phyloP scores from a whole-genome alignment of 2,888 invertebrate species.

The Drosophila melanocephala region DNA sequence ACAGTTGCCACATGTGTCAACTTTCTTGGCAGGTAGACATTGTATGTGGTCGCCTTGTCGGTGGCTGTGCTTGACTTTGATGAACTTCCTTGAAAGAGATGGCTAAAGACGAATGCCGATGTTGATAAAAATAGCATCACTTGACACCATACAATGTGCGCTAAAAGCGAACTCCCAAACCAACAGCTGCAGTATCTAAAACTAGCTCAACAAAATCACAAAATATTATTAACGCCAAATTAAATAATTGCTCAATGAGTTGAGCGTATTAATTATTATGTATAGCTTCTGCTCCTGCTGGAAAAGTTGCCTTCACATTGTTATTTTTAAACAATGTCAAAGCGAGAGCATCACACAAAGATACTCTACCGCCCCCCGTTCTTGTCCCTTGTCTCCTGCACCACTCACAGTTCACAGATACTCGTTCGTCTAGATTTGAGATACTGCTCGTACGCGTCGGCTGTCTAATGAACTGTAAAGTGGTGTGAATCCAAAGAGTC shows the following conservation, averaged over 20 bases:
- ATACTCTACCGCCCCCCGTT: conserved; percentile 9
- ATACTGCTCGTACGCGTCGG: conserved; percentile 49
- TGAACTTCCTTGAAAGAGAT: conserved; percentile 53
- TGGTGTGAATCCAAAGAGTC: conserved; percentile 72
- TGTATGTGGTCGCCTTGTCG: conserved; percentile 15
- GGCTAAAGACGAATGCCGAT: conserved; percentile 23
- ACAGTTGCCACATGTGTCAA: conserved; percentile 53
- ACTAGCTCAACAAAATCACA: conserved; percentile 30
- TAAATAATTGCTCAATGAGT: conserved; percentile 84
- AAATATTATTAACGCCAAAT: conserved; percentile 83
- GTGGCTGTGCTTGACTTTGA: conserved; percentile 61
- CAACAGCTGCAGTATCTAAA: conserved; percentile 33
- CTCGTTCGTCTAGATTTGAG: conserved; percentile 61
- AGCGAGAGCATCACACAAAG: conserved; percentile 46
- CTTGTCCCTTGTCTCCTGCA: not conserved
- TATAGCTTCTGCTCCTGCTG: conserved; percentile 17
- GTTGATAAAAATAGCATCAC: conserved; percentile 55
- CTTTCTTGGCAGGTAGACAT: conserved; percentile 51
- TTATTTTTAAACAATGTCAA: conserved; percentile 75
- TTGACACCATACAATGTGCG: conserved; percentile 20
- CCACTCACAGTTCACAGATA: conserved; percentile 18
- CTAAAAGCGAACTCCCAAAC: conserved; percentile 34
- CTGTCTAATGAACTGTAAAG: conserved; percentile 75
- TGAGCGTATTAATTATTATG: conserved; percentile 53
- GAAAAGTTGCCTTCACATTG: conserved; percentile 35